Percentiles rank a stretch among this genome's conserved stretches.
Evolutionary conservation across 2,888 invertebrate genomes (phyloP).

Genomic region (Mactromeris polynyma): DNA sequence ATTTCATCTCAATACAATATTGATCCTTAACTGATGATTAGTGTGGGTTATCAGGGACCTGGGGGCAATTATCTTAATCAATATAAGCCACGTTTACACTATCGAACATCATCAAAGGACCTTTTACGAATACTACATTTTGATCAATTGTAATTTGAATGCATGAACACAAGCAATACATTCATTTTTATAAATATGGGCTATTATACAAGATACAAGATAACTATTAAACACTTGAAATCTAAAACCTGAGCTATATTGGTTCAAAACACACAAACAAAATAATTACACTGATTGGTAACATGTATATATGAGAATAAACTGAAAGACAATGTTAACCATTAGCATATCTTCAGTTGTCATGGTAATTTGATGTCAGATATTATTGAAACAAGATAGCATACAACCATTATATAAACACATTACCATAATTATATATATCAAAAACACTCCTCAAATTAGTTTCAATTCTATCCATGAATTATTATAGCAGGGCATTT

Average conservation of each 20-base stretch:
- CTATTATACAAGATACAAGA: not conserved
- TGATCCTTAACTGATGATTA: constrained; percentile 7
- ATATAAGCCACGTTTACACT: not conserved
- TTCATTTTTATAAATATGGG: not conserved
- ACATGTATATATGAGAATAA: not conserved
- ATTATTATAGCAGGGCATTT: not conserved
- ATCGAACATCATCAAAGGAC: not conserved
- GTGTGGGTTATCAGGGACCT: constrained; percentile 5
- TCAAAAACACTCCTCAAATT: no score
- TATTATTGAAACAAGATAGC: not conserved
- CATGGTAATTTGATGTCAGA: not conserved
- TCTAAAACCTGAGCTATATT: not conserved
- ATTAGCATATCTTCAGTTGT: not conserved
- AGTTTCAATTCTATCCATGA: no score
- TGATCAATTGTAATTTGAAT: not conserved
- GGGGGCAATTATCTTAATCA: constrained; percentile 17
- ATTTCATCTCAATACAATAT: constrained; percentile 28
- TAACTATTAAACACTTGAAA: not conserved
- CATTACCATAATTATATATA: no score
- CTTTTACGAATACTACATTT: not conserved
- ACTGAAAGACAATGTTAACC: not conserved
- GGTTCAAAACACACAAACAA: not conserved
- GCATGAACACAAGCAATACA: not conserved
- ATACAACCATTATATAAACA: not conserved
- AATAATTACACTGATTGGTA: not conserved